phyloP scores from a whole-genome alignment of 1,140 invertebrate genomes.

The Musca vetustissima region DNA sequence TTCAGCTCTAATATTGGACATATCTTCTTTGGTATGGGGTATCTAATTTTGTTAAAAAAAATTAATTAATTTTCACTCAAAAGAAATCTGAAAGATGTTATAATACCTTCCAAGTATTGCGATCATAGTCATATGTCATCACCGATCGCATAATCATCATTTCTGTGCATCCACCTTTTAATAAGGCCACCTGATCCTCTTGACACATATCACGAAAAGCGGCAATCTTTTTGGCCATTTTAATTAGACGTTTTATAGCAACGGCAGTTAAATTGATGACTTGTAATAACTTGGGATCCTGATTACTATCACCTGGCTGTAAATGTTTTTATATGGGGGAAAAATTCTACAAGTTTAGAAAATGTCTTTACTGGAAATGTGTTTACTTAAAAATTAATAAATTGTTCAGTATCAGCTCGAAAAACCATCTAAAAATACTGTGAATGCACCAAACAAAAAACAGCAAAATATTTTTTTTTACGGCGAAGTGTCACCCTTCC shows the following conservation, averaged over 20 bases:
- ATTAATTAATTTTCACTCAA: too few species aligned
- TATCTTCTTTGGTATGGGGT: conserved; percentile 71
- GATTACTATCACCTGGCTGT: conserved; percentile 58
- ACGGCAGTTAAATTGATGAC: conserved; percentile 89
- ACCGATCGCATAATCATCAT: conserved; percentile 90
- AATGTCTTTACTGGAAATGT: too few species aligned
- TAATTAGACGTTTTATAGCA: conserved; percentile 85
- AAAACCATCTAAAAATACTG: too few species aligned
- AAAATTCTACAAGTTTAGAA: too few species aligned
- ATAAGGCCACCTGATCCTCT: conserved; percentile 84
- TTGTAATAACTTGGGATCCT: conserved; percentile 74
- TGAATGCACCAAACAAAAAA: too few species aligned
- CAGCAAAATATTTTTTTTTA: too few species aligned
- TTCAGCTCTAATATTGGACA: conserved; percentile 76
- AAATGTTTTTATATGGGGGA: too few species aligned
- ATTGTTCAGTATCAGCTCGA: too few species aligned
- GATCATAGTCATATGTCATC: conserved; percentile 83
- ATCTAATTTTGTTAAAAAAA: conserved; percentile 60
- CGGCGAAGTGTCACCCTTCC: too few species aligned
- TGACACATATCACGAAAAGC: conserved; percentile 89
- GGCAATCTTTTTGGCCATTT: conserved; percentile 88
- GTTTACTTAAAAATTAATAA: too few species aligned
- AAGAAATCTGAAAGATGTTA: background rate
- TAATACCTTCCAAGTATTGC: conserved; percentile 78
- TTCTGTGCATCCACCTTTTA: conserved; percentile 75